A percentile compares a stretch with the other conserved stretches of the same genome.
Evolutionary conservation across 2,888 invertebrate genomes (phyloP).

Genomic region (Germaria angustata): DNA sequence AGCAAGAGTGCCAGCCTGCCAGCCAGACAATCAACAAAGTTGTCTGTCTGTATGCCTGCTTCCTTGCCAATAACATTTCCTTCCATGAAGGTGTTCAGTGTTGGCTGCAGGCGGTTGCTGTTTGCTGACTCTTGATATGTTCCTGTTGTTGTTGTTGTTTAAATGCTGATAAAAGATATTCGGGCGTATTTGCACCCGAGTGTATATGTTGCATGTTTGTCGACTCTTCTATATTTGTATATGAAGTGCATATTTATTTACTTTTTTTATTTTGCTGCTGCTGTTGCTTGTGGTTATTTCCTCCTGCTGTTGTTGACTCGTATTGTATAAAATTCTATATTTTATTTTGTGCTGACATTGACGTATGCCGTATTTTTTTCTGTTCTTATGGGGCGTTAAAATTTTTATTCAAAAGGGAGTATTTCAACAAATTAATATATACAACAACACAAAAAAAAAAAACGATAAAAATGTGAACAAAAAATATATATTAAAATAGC

Average conservation of each 20-base stretch:
- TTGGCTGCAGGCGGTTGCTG: conserved; percentile 22
- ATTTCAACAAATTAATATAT: conserved; percentile 58
- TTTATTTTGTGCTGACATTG: conserved; percentile 65
- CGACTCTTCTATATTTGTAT: neutral
- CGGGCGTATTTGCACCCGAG: conserved; percentile 22
- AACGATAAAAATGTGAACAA: conserved; percentile 11
- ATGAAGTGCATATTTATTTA: conserved; percentile 9
- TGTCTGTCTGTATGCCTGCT: conserved; percentile 26
- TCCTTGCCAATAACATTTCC: conserved; percentile 44
- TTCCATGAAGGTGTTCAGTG: conserved; percentile 29
- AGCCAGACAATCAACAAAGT: conserved; percentile 3
- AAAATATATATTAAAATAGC: conserved; percentile 29
- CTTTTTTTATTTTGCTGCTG: conserved; percentile 25
- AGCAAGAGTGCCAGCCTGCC: neutral
- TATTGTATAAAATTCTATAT: conserved; percentile 53
- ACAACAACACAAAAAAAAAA: too few relatives aligned
- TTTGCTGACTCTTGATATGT: conserved; percentile 46
- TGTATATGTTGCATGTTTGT: conserved; percentile 24
- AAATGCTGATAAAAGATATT: conserved; percentile 55
- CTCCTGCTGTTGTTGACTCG: conserved; percentile 49
- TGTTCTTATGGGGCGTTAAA: conserved; percentile 60
- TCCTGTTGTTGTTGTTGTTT: conserved; percentile 22
- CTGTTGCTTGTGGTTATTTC: conserved; percentile 58
- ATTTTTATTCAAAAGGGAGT: conserved; percentile 53
- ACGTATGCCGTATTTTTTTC: conserved; percentile 59